Evolutionary conservation across 2,888 invertebrate species (phyloP), one percentile per base, ranked within the genome.

Genomic region (Drosophila multiciliata): DNA sequence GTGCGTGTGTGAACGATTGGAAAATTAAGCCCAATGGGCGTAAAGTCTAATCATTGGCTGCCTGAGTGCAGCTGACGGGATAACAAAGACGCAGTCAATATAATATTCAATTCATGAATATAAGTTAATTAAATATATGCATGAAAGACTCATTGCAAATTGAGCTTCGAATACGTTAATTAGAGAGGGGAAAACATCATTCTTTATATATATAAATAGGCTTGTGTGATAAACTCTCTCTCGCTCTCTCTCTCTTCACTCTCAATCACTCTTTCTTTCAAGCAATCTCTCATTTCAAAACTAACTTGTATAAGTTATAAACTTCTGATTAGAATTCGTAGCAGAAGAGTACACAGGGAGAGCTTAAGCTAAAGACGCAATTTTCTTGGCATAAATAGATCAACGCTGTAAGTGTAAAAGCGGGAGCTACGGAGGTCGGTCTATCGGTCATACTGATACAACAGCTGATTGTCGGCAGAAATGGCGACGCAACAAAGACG

Each of bases 391-490:
- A 52, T 32, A 57, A 45, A 35, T 50, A 61, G 23, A 48, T 45
- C 45, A 45, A 45, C 8, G 45, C 23, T 45, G 45, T 15, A 33
- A 35, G 26, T 9, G 12, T 11, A 7, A 38, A 8, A 8, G 45
- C 6, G 20, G 23, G 15, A 15, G 8, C 6, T 11, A 6, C 20
- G 9, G 49, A 73, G 38, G 26, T 55, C 32, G 33, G 29, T 52
- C 55, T 57, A 72, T 80, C 82, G 86, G 86, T 80, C 83, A 83
- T 59, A 64, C 60, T 70, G 86, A 85, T 80, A 82, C 17, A 84
- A 82, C 78, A 87, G 83, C 85, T 87, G 85, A 73, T 72, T 80
- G 54, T 33, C 49, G 52, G 54, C 67, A 60, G 63, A 66, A 78
- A 78, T 70, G 71, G 78, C 80, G 86, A 71, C 81, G 76, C 68